phyloP scores from a whole-genome alignment of 2,888 invertebrate genomes.

The Agapetus fuscipes region DNA sequence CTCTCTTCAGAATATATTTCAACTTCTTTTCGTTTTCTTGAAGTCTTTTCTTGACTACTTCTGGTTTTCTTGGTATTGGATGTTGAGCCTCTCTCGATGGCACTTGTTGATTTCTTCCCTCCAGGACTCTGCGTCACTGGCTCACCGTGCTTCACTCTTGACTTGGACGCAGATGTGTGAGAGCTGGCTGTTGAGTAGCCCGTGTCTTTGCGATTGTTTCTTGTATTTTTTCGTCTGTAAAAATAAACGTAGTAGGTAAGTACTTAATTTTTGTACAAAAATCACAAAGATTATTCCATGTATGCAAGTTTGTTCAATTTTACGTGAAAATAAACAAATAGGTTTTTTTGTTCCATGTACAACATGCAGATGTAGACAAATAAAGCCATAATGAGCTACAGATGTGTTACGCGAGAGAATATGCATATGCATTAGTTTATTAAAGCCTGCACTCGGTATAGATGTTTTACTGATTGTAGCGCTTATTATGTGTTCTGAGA shows the following conservation, averaged over 20 bases:
- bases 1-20: conserved; percentile 16
- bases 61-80: neutral
- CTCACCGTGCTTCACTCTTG: neutral
- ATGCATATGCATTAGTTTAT: too few species aligned
- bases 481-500: too few species aligned
- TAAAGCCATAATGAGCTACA: too few species aligned
- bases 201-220: conserved; percentile 46
- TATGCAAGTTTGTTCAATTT: too few species aligned
- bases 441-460: too few species aligned
- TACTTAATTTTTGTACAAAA: neutral
- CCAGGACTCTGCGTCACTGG: neutral
- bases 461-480: too few species aligned
- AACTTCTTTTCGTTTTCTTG: conserved; percentile 10
- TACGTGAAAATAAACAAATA: too few species aligned
- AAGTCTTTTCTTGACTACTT: conserved; percentile 2
- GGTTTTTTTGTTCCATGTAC: too few species aligned
- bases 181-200: conserved; percentile 62
- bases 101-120: neutral
- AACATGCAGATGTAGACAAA: too few species aligned
- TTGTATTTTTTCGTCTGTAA: conserved; percentile 27
- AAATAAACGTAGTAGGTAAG: too few species aligned
- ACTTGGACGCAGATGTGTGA: conserved; percentile 30
- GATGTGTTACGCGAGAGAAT: too few species aligned
- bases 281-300: neutral
- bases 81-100: neutral